These are phyloP conservation scores for Drosophila repletoides DNA, from an alignment of 1,140 invertebrate genomes.

Conservation along the genomic window DNA sequence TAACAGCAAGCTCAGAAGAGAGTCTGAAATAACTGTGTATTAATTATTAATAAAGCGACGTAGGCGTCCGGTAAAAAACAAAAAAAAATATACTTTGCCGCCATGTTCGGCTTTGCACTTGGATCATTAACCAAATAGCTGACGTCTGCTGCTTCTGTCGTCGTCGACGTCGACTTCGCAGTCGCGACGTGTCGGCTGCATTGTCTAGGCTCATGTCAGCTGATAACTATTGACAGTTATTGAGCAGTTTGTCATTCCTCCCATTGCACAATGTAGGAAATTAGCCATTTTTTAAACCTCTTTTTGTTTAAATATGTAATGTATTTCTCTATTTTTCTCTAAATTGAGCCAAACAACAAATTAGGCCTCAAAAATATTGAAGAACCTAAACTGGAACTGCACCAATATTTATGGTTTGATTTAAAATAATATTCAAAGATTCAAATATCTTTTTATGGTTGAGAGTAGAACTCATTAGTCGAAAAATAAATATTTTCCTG, in stretches of 20 bases:
- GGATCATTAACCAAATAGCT: background rate
- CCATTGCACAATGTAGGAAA: too few species aligned
- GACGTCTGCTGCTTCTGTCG: background rate
- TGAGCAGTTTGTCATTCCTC: conserved; percentile 46
- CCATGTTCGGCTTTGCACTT: conserved; percentile 11
- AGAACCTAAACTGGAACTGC: too few species aligned
- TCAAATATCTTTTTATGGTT: too few species aligned
- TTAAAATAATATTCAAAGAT: too few species aligned
- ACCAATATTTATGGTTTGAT: too few species aligned
- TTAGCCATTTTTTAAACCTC: too few species aligned
- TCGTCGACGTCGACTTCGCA: background rate
- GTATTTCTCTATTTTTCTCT: conserved; percentile 5
- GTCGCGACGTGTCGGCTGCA: conserved; percentile 7
- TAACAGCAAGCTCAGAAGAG: too few species aligned
- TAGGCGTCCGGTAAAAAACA: conserved; percentile 1
- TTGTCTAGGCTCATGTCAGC: conserved; percentile 15
- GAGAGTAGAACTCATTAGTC: too few species aligned
- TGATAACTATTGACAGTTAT: conserved; percentile 58
- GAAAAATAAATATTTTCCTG: too few species aligned
- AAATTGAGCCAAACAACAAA: too few species aligned
- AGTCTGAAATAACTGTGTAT: background rate
- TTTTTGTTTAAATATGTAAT: background rate
- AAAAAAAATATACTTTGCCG: too few species aligned
- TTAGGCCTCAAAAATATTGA: too few species aligned
- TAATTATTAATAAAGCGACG: background rate